phyloP scores from a whole-genome alignment of 2,113 vertebrate genomes.

The Acrocephalus kingi region DNA sequence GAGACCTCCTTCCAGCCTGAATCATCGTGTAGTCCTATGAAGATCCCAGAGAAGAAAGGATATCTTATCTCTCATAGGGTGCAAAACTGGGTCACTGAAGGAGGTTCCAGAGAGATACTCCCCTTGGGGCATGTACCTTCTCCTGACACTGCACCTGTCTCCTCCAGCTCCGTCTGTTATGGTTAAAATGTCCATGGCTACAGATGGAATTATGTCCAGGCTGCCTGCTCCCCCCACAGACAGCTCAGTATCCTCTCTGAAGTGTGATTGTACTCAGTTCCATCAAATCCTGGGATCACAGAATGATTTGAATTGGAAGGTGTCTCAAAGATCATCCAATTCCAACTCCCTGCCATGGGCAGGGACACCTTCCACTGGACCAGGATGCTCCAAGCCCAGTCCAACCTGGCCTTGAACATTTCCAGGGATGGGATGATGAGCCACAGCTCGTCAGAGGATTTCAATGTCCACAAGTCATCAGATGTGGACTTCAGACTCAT shows the following conservation, averaged over 20 bases:
- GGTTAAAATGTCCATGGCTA: not conserved
- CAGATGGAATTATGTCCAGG: not conserved
- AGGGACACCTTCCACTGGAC: not conserved
- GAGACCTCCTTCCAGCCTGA: not conserved
- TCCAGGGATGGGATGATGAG: not conserved
- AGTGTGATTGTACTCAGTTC: not conserved
- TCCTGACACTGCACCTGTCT: not conserved
- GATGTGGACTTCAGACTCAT: not conserved
- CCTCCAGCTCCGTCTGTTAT: not conserved
- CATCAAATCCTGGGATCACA: not conserved
- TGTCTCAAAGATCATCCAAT: not conserved
- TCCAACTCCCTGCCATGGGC: not conserved
- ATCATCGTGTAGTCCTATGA: not conserved
- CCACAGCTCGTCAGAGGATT: not conserved
- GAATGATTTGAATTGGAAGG: not conserved
- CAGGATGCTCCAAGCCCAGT: not conserved
- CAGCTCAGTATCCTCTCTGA: not conserved
- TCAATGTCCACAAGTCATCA: not conserved
- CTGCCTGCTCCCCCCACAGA: not conserved
- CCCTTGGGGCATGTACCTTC: not conserved
- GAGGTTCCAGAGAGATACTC: not conserved
- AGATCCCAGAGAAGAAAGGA: not conserved
- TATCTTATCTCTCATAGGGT: not conserved
- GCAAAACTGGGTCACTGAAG: not conserved
- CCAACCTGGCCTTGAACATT: not conserved